Percentiles rank a stretch among this genome's conserved stretches.
phyloP scores from a whole-genome alignment of 2,113 vertebrate genomes.

The Nannospalax galili region DNA sequence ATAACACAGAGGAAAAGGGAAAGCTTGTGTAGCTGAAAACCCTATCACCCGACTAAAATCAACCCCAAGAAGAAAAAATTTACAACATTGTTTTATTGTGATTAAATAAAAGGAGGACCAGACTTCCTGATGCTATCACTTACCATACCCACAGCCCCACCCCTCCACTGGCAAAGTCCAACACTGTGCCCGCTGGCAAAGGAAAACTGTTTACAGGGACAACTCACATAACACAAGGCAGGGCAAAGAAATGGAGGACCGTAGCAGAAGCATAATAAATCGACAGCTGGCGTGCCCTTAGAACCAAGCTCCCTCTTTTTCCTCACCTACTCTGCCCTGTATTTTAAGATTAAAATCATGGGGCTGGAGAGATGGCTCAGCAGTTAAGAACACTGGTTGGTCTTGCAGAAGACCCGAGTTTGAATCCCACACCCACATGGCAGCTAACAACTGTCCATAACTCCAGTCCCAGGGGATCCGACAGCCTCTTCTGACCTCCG shows the following conservation, averaged over 20 bases:
- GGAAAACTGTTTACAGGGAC: neutral
- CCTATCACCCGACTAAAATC: neutral
- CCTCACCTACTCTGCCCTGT: neutral
- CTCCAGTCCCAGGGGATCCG: too few relatives aligned
- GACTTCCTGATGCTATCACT: neutral
- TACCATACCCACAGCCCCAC: neutral
- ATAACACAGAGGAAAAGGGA: neutral
- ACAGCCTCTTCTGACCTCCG: too few relatives aligned
- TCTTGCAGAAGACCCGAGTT: too few relatives aligned
- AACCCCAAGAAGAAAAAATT: neutral
- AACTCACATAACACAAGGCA: neutral
- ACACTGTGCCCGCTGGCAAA: neutral
- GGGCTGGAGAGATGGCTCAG: too few relatives aligned
- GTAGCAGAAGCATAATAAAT: neutral
- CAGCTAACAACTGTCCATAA: too few relatives aligned
- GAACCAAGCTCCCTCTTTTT: neutral
- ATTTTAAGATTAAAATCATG: too few relatives aligned
- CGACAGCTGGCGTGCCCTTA: neutral
- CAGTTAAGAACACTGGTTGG: too few relatives aligned
- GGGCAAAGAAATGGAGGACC: neutral
- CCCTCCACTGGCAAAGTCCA: neutral
- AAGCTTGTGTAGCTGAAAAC: neutral
- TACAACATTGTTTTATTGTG: conserved; percentile 12
- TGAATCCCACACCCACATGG: too few relatives aligned
- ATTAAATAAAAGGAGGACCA: neutral